Conservation (phyloP, 2,113 vertebrate genomes). For the Cacatua alba region DNA sequence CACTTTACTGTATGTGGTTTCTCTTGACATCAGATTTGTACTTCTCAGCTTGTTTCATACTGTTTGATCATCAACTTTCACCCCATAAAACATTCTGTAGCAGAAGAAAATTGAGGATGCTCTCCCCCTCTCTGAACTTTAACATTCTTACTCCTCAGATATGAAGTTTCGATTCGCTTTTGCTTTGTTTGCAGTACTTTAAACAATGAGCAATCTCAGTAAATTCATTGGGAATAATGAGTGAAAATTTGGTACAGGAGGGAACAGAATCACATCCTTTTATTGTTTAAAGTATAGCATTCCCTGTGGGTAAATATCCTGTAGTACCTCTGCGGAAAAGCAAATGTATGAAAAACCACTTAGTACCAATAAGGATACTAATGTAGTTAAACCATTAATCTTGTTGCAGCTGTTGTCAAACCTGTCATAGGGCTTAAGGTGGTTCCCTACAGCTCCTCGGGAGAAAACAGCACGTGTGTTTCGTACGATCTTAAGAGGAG, state of each 20-base stretch:
- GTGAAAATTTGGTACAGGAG: background rate
- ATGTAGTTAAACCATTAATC: slow-evolving; percentile 50
- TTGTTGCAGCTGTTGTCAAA: slow-evolving; percentile 62
- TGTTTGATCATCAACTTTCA: background rate
- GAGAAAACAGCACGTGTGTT: background rate
- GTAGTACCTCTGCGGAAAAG: slow-evolving; percentile 31
- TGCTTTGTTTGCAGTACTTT: background rate
- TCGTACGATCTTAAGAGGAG: background rate
- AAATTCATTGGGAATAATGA: background rate
- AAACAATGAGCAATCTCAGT: background rate
- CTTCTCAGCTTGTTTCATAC: background rate
- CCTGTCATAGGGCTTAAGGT: slow-evolving; percentile 39
- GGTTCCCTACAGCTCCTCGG: background rate
- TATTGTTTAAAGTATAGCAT: slow-evolving; percentile 12
- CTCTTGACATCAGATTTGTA: background rate
- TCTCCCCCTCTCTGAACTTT: background rate
- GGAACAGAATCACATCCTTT: background rate
- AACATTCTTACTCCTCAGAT: background rate
- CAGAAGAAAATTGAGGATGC: background rate
- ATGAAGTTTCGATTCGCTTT: background rate
- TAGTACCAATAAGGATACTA: slow-evolving; percentile 46
- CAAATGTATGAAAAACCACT: slow-evolving; percentile 56
- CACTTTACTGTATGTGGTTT: background rate
- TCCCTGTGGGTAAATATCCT: slow-evolving; percentile 47
- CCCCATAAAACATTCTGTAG: background rate